Conservation (phyloP, 2,797 vertebrate species). For the Bradypus variegatus region DNA sequence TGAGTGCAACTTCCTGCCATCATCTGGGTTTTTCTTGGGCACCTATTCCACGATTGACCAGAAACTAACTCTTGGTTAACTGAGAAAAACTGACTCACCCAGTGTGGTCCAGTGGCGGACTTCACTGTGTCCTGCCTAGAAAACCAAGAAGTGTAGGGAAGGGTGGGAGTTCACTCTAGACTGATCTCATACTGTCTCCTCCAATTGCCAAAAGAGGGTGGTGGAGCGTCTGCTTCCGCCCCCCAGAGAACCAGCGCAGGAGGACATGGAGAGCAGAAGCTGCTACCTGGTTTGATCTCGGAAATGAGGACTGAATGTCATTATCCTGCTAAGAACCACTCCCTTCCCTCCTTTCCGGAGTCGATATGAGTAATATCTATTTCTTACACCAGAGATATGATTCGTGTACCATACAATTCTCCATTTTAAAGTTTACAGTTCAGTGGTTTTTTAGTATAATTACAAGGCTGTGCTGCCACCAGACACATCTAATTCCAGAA, state of each 20-base stretch:
- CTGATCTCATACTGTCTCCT: neutral
- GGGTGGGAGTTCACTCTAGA: neutral
- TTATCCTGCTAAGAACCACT: neutral
- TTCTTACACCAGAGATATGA: neutral
- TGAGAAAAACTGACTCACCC: neutral
- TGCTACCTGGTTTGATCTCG: neutral
- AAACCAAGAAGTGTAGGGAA: neutral
- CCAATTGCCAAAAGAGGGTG: neutral
- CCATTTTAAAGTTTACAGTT: neutral
- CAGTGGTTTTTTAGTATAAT: neutral
- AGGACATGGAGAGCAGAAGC: neutral
- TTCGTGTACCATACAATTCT: neutral
- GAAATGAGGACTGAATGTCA: neutral
- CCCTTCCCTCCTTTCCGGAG: neutral
- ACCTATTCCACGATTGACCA: neutral
- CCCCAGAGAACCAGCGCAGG: neutral
- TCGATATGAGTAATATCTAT: neutral
- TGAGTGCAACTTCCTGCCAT: neutral
- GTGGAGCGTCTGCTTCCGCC: neutral
- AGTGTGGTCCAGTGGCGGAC: neutral
- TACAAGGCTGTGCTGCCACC: neutral
- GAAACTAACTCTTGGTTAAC: neutral
- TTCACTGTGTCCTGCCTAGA: neutral
- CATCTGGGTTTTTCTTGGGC: neutral
- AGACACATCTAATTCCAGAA: neutral